Base-by-base conservation (phyloP, 2,888 invertebrate genomes). In the Ophion ventricosus region DNA sequence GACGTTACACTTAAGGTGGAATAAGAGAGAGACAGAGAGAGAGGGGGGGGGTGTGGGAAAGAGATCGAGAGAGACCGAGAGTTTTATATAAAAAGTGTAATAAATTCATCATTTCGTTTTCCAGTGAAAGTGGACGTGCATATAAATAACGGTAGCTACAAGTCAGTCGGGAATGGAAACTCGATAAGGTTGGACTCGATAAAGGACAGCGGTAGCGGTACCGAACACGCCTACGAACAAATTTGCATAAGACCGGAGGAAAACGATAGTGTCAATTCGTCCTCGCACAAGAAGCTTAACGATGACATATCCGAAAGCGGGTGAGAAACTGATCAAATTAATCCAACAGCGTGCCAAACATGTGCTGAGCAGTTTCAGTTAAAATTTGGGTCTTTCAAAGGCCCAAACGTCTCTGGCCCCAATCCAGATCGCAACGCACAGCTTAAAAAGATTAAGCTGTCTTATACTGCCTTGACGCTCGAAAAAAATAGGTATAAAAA, bases 81-180 rank as follows among this genome's bases (percentile, higher is more conserved):
- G 49, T 59, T 43, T 66, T 74, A 61, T 69, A 54, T n/a, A 66
- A 66, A 66, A 59, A 66, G 11, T 23, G 8, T 26, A 67, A 43
- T 5, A 23, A 57, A 69, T 70, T 43, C 61, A 72, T 73, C 73
- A 59, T 79, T 79, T 80, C 66, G 80, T 73, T 80, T 73, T 80
- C 26, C 94, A 97, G 97, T 97, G 88, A 97, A 97, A 95, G 97
- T 97, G 64, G 97, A 97, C 94, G 96, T 97, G 73, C 97, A 98
- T 94, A 92, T 93, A 88, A 92, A 92, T 89, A 92, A 92, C 87
- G 90, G 90, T 63, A 87, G 87, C 85, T 89, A 87, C 86, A 90
- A 91, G 82, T 86, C 90, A 74, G 88, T 91, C 84, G 87, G 88
- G 82, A 92, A 92, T 87, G 92, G 92, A 87, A 91, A 89, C 79